Percentiles rank a stretch among this genome's conserved stretches.
These are phyloP conservation scores for Clupea harengus DNA, from an alignment of 2,113 vertebrate genomes.

Conservation along the genomic window DNA sequence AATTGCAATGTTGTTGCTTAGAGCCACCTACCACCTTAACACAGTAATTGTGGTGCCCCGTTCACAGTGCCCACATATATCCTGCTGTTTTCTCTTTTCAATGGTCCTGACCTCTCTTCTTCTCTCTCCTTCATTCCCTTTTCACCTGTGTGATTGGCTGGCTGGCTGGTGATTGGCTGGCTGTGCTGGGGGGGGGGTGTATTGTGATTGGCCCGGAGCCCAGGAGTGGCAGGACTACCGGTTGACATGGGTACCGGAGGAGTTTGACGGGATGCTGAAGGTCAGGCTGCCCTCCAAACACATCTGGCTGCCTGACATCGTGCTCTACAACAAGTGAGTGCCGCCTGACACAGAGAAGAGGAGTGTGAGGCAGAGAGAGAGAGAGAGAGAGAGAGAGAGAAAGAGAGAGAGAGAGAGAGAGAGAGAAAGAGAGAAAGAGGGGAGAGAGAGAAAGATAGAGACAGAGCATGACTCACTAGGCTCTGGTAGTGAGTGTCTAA, in stretches of 20 bases:
- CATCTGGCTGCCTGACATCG: conserved; percentile 97
- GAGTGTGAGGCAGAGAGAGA: too few species aligned
- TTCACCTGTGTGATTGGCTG: too few species aligned
- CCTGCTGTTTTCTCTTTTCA: neutral
- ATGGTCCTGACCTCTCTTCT: neutral
- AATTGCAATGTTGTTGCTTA: neutral
- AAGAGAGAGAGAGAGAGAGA: too few species aligned
- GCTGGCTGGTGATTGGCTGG: conserved; percentile 24
- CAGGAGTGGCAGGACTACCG: conserved; percentile 99
- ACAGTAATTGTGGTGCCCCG: neutral
- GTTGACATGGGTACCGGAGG: conserved; percentile 89
- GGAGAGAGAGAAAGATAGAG: neutral
- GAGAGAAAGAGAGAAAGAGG: neutral
- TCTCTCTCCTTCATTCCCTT: neutral
- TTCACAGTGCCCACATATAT: neutral
- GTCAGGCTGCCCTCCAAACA: conserved; percentile 95
- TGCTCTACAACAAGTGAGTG: conserved; percentile 98
- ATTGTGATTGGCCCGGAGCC: conserved; percentile 33
- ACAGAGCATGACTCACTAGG: neutral
- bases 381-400: too few species aligned
- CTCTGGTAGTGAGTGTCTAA: neutral
- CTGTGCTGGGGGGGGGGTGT: conserved; percentile 30
- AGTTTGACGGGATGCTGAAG: conserved; percentile 96
- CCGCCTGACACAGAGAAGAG: neutral
- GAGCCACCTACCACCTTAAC: neutral